Evolutionary conservation across 1,140 invertebrate genomes (phyloP), one percentile per base, ranked within the genome.

Genomic region (Hormaphis cornu): DNA sequence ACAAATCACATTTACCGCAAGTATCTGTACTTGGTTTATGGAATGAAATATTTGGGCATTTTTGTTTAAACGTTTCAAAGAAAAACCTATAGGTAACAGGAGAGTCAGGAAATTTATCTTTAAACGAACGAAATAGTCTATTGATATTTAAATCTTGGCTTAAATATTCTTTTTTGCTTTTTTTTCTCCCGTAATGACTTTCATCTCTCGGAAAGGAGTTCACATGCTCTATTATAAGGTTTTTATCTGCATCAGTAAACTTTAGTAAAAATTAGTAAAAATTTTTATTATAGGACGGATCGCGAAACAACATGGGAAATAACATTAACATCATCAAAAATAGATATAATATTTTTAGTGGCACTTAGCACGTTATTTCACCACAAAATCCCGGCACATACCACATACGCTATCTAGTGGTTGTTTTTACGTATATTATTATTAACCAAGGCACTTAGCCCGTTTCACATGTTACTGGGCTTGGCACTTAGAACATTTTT

Each of bases 61-160:
- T 46, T 46, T 46, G 42, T 46, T 46, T 46, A 46, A 46, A 46
- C 42, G 42, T 46, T 54, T 54, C 22, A 83, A 86, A 86, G 87
- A 86, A 54, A 54, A 54, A 54, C 52, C 22, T 54, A 24, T 54
- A 54, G 22, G 52, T 28, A 28, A 54, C 52, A 26, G 22, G 24
- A 54, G 24, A 28, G 52, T 54, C 52, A 28, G 52, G 52, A 54
- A 28, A 30, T 54, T 54, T 54, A 26, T 54, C n/a, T 54, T 54
- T 54, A 30, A 54, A 54, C 28, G 52, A 26, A 28, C 22, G 24
- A 54, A 28, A 54, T 30, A 54, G 28, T 28, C 52, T 26, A 54
- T 18, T 54, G 9, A 54, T 28, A 30, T 54, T 54, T 30, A 54
- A 54, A 30, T 54, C 52, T 54, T 26, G 52, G 28, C 52, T 54